Evolutionary conservation across 1,140 invertebrate species (phyloP), one percentile per base, ranked within the genome.

Genomic region (Aculops lycopersici): DNA sequence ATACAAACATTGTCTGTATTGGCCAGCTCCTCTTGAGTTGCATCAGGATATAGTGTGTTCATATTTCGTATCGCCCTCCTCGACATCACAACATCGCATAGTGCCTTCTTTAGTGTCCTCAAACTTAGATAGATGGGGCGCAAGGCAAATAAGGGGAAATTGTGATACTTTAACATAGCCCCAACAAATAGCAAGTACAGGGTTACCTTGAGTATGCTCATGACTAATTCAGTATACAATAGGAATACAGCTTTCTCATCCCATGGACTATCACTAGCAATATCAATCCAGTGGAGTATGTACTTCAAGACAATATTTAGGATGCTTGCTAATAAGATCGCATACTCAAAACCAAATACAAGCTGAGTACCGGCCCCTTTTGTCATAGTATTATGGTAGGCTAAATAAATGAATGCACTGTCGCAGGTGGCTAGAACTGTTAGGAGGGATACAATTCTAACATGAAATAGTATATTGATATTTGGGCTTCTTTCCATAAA

Each of bases 281-380:
- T 65, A 58, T 94, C 88, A 40, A 90, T 70, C 0, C 77, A 71
- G 57, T 98, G 88, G 3, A 97, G 61, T 14, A 80, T 58, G 58
- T 97, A 98, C 60, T 98, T 98, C 24, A 94, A 76, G 4, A 70
- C 65, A 39, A 88, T 90, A 55, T 92, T 92, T 8, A 79, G 59
- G 15, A 92, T 74, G 49, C 90, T 75, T 3, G 86, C 92, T 18
- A 94, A 59, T 4, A 98, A 60, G 52, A 98, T 86, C 40, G 86
- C 86, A 63, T 98, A 98, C 63, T 98, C 90, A 65, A 97, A 97
- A 39, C 90, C 90, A 66, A 97, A 98, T 4, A 97, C 92, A 31
- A 98, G 60, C 57, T 97, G 90, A 1, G 94, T 86, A 3, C 84
- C 88, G 17, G 88, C 80, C 35, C 92, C 92, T 57, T 83, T 83